Base-by-base conservation (phyloP, 2,888 invertebrate genomes). In the Dryobota labecula region DNA sequence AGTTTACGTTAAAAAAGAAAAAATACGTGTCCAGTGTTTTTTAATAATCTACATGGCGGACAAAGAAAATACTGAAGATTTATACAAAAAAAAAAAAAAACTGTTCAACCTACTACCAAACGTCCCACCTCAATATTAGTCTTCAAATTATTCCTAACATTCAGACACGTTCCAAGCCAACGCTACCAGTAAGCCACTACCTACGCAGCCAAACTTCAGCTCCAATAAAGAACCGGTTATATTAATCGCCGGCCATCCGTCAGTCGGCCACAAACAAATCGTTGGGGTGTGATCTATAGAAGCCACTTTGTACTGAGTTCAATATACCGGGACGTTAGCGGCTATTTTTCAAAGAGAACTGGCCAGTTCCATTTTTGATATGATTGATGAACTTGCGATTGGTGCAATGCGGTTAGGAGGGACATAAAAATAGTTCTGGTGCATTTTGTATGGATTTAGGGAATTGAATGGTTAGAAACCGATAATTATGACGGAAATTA, bases 191-290 rank as follows among this genome's bases (percentile, higher is more conserved):
- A 65, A 76, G n/a, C 72, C 24, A n/a, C 38, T 60, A 54, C 51
- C 18, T 51, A 76, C 71, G 67, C 76, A 73, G 58, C 63, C 47
- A 70, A 82, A 77, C 80, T 81, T 84, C 79, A 83, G 87, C 87
- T 84, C 90, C 90, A 92, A 92, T 91, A 92, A 91, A 89, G 87
- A 84, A 80, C 80, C 78, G 56, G 78, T 76, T 81, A 87, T 91
- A 92, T 92, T 91, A 92, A 92, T 93, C 86, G 92, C 77, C n/a
- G 70, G 62, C 82, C 84, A 92, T 92, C 87, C 87, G 85, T 92
- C 92, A 91, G 74, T 71, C 70, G 65, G 78, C 93, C 93, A 84
- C 93, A 90, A 90, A 92, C 92, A 92, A 92, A 93, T 92, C 86
- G 89, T 84, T 81, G 63, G 80, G 84, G 75, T 80, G 84, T 92